Conservation (phyloP, 2,888 invertebrate genomes). For the Chalcis sispes region DNA sequence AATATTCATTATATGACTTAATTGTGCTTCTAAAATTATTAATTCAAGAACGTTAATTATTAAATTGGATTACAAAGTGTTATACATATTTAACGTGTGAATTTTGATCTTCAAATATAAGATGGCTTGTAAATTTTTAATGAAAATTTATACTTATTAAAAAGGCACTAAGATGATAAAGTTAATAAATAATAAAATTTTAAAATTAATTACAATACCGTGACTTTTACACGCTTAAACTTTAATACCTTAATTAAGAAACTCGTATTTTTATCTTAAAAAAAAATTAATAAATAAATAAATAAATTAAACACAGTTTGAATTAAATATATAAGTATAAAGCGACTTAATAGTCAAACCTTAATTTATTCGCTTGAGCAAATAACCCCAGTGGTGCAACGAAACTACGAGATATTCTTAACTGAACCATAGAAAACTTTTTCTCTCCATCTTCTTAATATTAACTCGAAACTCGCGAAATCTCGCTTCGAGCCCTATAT, state of each 20-base stretch:
- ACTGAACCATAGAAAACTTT: constrained; percentile 26
- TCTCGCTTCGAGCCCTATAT: no score
- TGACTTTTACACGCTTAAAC: constrained; percentile 20
- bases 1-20: no score
- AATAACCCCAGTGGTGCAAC: neutral
- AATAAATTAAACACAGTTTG: neutral
- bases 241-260: constrained; percentile 41
- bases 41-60: no score
- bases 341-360: neutral
- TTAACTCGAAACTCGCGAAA: neutral
- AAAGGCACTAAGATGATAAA: neutral
- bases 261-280: neutral
- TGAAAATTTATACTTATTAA: neutral
- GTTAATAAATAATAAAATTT: neutral
- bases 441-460: neutral
- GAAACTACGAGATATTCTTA: neutral
- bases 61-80: no score
- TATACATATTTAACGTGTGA: no score
- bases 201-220: constrained; percentile 39
- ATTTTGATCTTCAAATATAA: no score
- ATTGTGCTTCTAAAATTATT: no score
- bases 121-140: neutral
- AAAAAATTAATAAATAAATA: neutral
- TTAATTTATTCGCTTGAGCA: constrained; percentile 22
- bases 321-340: constrained; percentile 13